These are phyloP conservation scores for Sebastes matsubarae DNA, from an alignment of 2,797 vertebrate genomes.

Conservation along the genomic window DNA sequence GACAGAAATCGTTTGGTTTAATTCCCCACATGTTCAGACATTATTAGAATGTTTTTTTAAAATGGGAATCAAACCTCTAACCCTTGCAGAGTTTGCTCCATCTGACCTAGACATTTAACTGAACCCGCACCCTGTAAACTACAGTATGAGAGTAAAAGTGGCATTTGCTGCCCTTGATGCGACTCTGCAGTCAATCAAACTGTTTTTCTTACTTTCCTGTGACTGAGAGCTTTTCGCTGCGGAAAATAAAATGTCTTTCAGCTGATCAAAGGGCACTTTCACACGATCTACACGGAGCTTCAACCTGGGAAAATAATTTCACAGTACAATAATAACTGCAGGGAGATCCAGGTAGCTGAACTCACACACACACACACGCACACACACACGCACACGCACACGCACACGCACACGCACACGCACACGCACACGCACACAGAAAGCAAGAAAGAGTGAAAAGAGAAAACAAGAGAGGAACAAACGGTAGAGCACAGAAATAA, in stretches of 20 bases:
- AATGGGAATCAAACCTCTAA: background rate
- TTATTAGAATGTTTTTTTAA: background rate
- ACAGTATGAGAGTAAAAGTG: background rate
- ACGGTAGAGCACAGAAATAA: constrained; percentile 40
- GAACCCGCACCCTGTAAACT: background rate
- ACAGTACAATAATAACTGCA: constrained; percentile 41
- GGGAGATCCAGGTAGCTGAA: constrained; percentile 18
- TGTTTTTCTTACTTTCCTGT: background rate
- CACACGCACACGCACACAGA: background rate
- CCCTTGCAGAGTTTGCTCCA: background rate
- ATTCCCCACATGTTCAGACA: background rate
- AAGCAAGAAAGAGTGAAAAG: background rate
- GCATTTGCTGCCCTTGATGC: background rate
- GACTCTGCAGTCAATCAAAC: constrained; percentile 14
- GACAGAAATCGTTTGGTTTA: background rate
- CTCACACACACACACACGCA: background rate
- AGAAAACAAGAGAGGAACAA: constrained; percentile 28
- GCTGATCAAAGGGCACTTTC: constrained; percentile 56
- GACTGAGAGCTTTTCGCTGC: background rate
- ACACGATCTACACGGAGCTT: constrained; percentile 3
- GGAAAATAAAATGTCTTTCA: constrained; percentile 36
- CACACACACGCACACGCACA: background rate
- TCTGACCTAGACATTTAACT: background rate
- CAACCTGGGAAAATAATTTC: constrained; percentile 53
- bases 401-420: accelerated